Base-by-base conservation (phyloP, 2,888 invertebrate species). In the Drosophila mayaguana region DNA sequence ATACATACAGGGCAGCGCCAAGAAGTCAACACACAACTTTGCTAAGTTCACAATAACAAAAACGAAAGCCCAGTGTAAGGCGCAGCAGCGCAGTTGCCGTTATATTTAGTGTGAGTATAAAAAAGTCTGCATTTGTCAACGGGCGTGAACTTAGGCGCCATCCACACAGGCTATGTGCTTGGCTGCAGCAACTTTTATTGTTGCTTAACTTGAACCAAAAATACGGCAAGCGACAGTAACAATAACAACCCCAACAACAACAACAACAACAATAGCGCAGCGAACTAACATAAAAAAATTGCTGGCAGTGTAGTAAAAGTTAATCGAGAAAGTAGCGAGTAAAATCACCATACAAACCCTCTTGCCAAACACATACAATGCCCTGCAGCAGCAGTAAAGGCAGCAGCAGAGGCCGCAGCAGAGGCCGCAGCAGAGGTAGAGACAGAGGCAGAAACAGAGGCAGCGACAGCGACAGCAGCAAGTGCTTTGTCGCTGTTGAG, bases 401-500 rank as follows among this genome's bases (percentile, higher is more conserved):
- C 9, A 25, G 25, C 25, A n/a, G 9, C 25, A 28, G 6, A 2
- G 25, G 12, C 28, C 28, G 16, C 0, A 16, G 25, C 50, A 50
- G 48, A 2, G 12, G 18, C 48, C 18, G 12, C 0, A 18, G 3
- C 32, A 50, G 18, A 1, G 18, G 7, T 18, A 32, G 12, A 0
- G 32, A 1, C 50, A 32, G 32, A 0, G 18, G 8, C 53, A 25
- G 53, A 5, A 22, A 4, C 51, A 53, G 63, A n/a, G 59, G 56
- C 62, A 72, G 71, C 79, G 20, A 61, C 25, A 63, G 63, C 25
- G 59, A 62, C 59, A 71, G 70, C 83, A 83, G 70, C 87, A 86
- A 81, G 77, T 84, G 85, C 75, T 72, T 80, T 73, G 77, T 80
- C 63, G 83, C 73, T 75, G 82, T 75, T 72, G 76, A 66, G 83